Evolutionary conservation across 2,888 invertebrate genomes (phyloP).

Genomic region (Trichopria drosophilae): DNA sequence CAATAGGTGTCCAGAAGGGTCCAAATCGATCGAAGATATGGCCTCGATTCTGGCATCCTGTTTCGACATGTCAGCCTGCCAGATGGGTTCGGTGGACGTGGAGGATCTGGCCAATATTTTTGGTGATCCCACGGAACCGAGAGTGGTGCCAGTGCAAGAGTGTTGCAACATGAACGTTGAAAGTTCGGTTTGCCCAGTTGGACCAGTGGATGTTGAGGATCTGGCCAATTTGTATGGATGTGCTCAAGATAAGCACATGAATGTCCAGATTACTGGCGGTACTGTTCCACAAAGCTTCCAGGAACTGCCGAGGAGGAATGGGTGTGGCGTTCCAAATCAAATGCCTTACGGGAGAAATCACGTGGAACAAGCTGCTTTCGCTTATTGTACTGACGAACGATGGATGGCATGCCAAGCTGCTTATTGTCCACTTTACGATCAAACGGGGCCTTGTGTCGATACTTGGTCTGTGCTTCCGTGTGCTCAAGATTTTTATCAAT

Average conservation of each 20-base stretch:
- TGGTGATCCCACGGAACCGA: constrained; percentile 35
- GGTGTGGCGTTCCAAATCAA: too few species aligned
- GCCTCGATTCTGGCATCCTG: neutral
- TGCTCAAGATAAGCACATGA: too few species aligned
- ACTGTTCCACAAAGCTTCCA: too few species aligned
- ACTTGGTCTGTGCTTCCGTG: constrained; percentile 27
- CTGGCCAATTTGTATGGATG: constrained; percentile 21
- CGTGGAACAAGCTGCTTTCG: constrained; percentile 35
- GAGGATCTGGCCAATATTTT: constrained; percentile 48
- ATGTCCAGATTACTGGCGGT: too few species aligned
- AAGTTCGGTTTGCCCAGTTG: constrained; percentile 2
- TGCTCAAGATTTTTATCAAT: constrained; percentile 13
- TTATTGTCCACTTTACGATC: constrained; percentile 48
- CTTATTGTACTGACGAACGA: constrained; percentile 46
- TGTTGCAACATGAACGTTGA: neutral
- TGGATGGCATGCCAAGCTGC: constrained; percentile 51
- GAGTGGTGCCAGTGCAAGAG: too few species aligned
- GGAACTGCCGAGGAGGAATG: too few species aligned
- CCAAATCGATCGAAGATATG: neutral
- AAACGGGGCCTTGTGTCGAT: constrained; percentile 8
- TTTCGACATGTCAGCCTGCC: constrained; percentile 28
- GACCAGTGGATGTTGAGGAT: constrained; percentile 27
- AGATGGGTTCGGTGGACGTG: constrained; percentile 44
- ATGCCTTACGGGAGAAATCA: too few species aligned
- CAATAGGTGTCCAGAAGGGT: too few species aligned